A percentile compares a stretch with the other conserved stretches of the same genome.
These are phyloP conservation scores for Molorchus minor DNA, from an alignment of 2,888 invertebrate species.

Conservation along the genomic window DNA sequence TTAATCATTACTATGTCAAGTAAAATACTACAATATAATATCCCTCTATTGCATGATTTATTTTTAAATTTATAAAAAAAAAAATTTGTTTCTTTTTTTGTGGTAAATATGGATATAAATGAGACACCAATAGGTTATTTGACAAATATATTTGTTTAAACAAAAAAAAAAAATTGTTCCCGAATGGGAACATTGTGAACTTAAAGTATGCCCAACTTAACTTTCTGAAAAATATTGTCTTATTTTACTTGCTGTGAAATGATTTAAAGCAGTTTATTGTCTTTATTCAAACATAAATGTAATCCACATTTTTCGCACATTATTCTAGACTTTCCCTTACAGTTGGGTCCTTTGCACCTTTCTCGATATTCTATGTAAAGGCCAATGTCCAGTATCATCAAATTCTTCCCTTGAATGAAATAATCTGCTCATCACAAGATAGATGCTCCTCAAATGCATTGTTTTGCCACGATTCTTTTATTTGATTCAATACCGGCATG, in stretches of 20 bases:
- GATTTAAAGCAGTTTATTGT: background rate
- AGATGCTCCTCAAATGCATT: too few relatives aligned
- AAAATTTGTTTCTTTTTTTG: too few relatives aligned
- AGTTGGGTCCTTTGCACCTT: background rate
- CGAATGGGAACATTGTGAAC: constrained; percentile 3
- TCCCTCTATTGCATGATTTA: constrained; percentile 1
- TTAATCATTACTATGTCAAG: too few relatives aligned
- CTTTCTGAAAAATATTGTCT: too few relatives aligned
- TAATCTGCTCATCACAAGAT: too few relatives aligned
- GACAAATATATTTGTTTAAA: too few relatives aligned
- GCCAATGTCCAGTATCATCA: background rate
- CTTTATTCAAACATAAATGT: constrained; percentile 4
- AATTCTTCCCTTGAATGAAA: too few relatives aligned
- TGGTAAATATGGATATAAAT: too few relatives aligned
- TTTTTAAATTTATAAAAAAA: background rate
- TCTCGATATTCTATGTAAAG: background rate
- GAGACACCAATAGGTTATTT: too few relatives aligned
- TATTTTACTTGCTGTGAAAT: constrained; percentile 4
- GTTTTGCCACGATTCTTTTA: too few relatives aligned
- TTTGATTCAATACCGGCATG: too few relatives aligned
- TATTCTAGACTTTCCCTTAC: constrained; percentile 1
- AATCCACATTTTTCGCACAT: constrained; percentile 4
- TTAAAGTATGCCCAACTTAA: background rate
- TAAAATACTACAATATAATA: too few relatives aligned
- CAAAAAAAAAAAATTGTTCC: background rate